A percentile compares a stretch with the other conserved stretches of the same genome.
Conservation (phyloP, 2,797 vertebrate genomes). For the Sebastes kiyomatsui region DNA sequence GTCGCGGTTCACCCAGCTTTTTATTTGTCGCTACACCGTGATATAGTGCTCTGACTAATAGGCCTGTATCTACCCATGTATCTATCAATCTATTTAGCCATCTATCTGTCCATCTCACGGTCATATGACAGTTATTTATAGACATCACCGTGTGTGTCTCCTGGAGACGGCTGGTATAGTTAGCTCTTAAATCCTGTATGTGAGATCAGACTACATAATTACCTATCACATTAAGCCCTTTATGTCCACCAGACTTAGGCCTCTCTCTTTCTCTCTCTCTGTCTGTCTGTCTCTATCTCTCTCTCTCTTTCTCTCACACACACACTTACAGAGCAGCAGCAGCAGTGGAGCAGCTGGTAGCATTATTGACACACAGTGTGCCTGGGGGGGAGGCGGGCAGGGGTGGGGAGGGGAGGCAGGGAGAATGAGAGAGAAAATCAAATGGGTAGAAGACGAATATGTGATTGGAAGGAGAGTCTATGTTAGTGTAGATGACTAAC, state of each 20-base stretch:
- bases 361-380: conserved; percentile 78
- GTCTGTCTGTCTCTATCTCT: conserved; percentile 10
- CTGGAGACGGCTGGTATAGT: conserved; percentile 76
- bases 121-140: conserved; percentile 80
- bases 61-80: conserved; percentile 29
- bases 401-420: conserved; percentile 1
- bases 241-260: conserved; percentile 77
- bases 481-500: conserved; percentile 51
- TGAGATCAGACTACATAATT: conserved; percentile 86
- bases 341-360: conserved; percentile 80
- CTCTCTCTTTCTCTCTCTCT: conserved; percentile 37
- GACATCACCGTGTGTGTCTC: conserved; percentile 67
- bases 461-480: conserved; percentile 66
- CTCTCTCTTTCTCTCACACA: conserved; percentile 12
- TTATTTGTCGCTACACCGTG: conserved; percentile 18
- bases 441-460: conserved; percentile 62
- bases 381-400: conserved; percentile 24
- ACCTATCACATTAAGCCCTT: conserved; percentile 83
- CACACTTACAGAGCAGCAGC: conserved; percentile 56
- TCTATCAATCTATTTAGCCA: conserved; percentile 69
- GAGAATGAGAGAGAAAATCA: conserved; percentile 50
- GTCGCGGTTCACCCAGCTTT: neutral
- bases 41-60: conserved; percentile 22
- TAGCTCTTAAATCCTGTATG: conserved; percentile 82
- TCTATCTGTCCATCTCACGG: conserved; percentile 65